Conservation (phyloP, 2,797 vertebrate genomes). For the Gymnocypris eckloni region DNA sequence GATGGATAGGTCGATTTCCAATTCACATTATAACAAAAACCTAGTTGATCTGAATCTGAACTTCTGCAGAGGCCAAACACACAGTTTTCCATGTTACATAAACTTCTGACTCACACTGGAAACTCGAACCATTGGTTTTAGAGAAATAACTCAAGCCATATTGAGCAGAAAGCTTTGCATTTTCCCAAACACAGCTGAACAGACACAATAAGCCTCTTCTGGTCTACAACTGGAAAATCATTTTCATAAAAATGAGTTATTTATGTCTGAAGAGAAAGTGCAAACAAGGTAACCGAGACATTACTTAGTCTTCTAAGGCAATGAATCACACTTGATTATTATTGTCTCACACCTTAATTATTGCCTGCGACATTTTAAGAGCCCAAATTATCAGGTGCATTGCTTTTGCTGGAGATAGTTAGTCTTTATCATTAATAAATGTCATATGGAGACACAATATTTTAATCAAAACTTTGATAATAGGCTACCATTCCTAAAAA, state of each 20-base stretch:
- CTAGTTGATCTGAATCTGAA: neutral
- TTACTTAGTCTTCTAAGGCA: constrained; percentile 2
- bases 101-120: neutral
- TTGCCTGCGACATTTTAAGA: neutral
- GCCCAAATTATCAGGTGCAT: neutral
- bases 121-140: neutral
- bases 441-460: neutral
- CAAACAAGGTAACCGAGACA: neutral
- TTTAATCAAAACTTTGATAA: neutral
- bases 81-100: neutral
- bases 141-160: neutral
- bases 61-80: neutral
- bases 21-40: neutral
- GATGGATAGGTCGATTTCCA: neutral
- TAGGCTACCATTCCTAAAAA: neutral
- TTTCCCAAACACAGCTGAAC: constrained; percentile 16
- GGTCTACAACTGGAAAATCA: neutral
- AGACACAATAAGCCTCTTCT: neutral
- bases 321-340: neutral
- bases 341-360: neutral
- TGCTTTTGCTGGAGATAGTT: neutral
- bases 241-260: neutral
- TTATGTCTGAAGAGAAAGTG: neutral
- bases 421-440: neutral
- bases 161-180: constrained; percentile 13